Percentiles rank a stretch among this genome's conserved stretches.
phyloP scores from a whole-genome alignment of 2,113 vertebrate species.

The Salvator merianae region DNA sequence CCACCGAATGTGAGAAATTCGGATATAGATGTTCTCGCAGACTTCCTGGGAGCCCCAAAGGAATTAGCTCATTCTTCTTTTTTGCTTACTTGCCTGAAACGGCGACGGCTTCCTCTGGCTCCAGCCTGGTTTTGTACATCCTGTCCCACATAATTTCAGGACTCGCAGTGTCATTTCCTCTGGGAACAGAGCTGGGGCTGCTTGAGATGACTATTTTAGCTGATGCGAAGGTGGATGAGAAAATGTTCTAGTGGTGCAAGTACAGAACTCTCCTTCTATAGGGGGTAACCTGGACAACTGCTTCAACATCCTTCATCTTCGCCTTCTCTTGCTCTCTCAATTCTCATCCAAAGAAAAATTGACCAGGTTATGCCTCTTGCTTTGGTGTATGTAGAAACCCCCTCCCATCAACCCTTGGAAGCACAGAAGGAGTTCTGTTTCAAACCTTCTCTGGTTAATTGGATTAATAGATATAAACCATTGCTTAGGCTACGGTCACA shows the following conservation, averaged over 20 bases:
- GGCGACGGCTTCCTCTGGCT: background rate
- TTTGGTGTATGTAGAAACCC: background rate
- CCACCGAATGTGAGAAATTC: background rate
- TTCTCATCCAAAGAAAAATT: conserved; percentile 28
- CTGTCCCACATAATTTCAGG: conserved; percentile 54
- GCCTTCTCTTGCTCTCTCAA: background rate
- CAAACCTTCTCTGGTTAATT: background rate
- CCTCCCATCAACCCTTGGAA: background rate
- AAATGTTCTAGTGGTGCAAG: conserved; percentile 21
- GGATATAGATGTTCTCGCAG: background rate
- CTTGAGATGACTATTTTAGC: conserved; percentile 33
- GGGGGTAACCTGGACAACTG: conserved; percentile 32
- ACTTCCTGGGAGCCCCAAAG: background rate
- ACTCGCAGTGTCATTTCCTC: conserved; percentile 59
- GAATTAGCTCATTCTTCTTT: background rate
- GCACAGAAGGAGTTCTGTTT: background rate
- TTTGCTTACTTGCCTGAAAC: background rate
- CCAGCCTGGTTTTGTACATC: conserved; percentile 33
- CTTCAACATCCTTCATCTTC: conserved; percentile 46
- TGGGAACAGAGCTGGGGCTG: conserved; percentile 47
- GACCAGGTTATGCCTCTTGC: background rate
- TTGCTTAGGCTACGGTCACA: too few species aligned
- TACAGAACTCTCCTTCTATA: background rate
- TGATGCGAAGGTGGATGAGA: conserved; percentile 32
- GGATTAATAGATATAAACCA: background rate